These are phyloP conservation scores for Himalopsyche phryganea DNA, from an alignment of 1,140 invertebrate genomes.

Conservation along the genomic window DNA sequence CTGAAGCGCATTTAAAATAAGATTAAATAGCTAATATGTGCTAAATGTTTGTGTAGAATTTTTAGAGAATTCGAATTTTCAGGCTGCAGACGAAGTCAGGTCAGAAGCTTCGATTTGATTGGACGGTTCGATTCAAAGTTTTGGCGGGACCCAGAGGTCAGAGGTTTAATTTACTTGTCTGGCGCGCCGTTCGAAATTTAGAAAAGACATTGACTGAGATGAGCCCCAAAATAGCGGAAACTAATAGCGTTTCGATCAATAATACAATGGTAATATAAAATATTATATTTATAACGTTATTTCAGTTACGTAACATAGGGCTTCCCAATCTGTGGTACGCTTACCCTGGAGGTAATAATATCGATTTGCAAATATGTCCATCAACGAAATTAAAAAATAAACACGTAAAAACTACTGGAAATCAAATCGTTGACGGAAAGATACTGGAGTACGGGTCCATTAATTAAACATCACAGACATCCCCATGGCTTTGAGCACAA, in stretches of 20 bases:
- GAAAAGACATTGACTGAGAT: slow-evolving; percentile 21
- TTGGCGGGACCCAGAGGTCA: slow-evolving; percentile 23
- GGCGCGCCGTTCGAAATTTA: slow-evolving; percentile 20
- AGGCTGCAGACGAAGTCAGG: slow-evolving; percentile 27
- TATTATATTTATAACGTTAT: too few species aligned
- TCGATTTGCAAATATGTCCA: too few species aligned
- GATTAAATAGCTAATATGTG: not conserved
- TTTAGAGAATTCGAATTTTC: not conserved
- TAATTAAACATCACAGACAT: too few species aligned
- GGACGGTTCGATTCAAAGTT: slow-evolving; percentile 27
- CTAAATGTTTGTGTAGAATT: not conserved
- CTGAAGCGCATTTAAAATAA: not conserved
- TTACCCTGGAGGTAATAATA: too few species aligned
- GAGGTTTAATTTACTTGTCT: slow-evolving; percentile 27
- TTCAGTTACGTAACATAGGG: too few species aligned
- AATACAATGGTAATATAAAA: slow-evolving; percentile 25
- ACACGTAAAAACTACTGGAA: too few species aligned
- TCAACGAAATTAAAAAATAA: too few species aligned
- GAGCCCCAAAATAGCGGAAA: slow-evolving; percentile 21
- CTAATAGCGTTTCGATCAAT: slow-evolving; percentile 25
- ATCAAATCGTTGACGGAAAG: too few species aligned
- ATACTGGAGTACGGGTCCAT: too few species aligned
- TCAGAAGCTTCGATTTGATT: slow-evolving; percentile 21
- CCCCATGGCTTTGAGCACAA: too few species aligned
- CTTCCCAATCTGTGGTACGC: too few species aligned